phyloP scores from a whole-genome alignment of 1,140 invertebrate species.

The Aphaenogaster floridana region DNA sequence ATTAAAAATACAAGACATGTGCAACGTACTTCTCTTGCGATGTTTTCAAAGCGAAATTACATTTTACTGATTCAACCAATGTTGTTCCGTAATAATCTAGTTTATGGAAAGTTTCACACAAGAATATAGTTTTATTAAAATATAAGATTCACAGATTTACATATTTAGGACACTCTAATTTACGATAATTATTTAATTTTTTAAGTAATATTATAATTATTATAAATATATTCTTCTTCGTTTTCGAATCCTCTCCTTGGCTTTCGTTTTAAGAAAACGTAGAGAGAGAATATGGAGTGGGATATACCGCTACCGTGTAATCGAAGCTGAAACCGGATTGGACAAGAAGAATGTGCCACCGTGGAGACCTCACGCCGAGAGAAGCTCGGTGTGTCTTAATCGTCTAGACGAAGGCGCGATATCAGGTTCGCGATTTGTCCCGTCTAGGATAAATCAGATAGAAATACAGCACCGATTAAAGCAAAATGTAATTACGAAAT shows the following conservation, averaged over 20 bases:
- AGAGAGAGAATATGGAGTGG: neutral
- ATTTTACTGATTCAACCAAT: neutral
- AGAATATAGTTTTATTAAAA: neutral
- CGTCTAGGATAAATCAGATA: constrained; percentile 21
- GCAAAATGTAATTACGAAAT: constrained; percentile 22
- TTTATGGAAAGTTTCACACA: neutral
- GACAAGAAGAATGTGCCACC: constrained; percentile 64
- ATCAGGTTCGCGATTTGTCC: constrained; percentile 68
- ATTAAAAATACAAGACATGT: constrained; percentile 16
- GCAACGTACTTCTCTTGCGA: neutral
- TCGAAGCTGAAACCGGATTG: constrained; percentile 71
- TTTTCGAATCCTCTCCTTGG: neutral
- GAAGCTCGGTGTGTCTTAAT: constrained; percentile 68
- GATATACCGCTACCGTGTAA: constrained; percentile 65
- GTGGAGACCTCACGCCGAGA: constrained; percentile 56
- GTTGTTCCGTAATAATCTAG: neutral
- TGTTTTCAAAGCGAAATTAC: neutral
- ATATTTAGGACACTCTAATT: neutral
- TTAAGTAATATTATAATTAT: neutral
- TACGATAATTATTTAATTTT: neutral
- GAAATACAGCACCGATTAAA: constrained; percentile 17
- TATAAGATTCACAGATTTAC: neutral
- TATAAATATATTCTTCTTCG: neutral
- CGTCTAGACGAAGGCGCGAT: constrained; percentile 63
- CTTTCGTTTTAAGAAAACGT: constrained; percentile 3